A percentile compares a stretch with the other conserved stretches of the same genome.
Evolutionary conservation across 2,888 invertebrate species (phyloP).

Genomic region (Quadroppia sp.): DNA sequence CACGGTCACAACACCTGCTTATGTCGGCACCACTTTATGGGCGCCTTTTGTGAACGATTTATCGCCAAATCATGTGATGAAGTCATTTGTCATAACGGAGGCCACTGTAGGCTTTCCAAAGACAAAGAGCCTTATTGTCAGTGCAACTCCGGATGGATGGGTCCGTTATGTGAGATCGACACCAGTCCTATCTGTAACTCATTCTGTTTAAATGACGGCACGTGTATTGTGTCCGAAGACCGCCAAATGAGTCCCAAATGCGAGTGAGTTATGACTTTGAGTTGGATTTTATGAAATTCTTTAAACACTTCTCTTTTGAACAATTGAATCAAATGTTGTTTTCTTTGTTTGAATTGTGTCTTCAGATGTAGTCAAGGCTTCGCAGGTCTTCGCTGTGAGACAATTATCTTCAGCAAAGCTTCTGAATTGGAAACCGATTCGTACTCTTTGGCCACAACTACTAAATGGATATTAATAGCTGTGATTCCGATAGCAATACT

Average conservation of each 20-base stretch:
- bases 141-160: constrained; percentile 94
- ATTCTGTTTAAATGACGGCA: constrained; percentile 48
- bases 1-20: constrained; percentile 48
- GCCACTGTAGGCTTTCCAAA: constrained; percentile 57
- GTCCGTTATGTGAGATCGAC: constrained; percentile 75
- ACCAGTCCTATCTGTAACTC: constrained; percentile 39
- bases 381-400: constrained; percentile 35
- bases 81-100: constrained; percentile 57
- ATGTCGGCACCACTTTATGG: constrained; percentile 54
- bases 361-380: constrained; percentile 35
- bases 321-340: constrained; percentile 55
- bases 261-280: constrained; percentile 49
- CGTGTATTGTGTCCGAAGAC: constrained; percentile 45
- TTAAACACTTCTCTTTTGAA: too few species aligned
- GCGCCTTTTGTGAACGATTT: constrained; percentile 46
- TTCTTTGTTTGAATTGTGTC: constrained; percentile 58
- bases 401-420: background rate
- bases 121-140: constrained; percentile 63
- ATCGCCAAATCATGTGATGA: constrained; percentile 45
- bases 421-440: background rate
- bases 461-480: constrained; percentile 37
- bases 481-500: constrained; percentile 7
- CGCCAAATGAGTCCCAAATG: constrained; percentile 54
- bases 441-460: background rate
- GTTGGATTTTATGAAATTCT: too few species aligned